Evolutionary conservation across 2,113 vertebrate species (phyloP).

Genomic region (Siphamia tubifer): DNA sequence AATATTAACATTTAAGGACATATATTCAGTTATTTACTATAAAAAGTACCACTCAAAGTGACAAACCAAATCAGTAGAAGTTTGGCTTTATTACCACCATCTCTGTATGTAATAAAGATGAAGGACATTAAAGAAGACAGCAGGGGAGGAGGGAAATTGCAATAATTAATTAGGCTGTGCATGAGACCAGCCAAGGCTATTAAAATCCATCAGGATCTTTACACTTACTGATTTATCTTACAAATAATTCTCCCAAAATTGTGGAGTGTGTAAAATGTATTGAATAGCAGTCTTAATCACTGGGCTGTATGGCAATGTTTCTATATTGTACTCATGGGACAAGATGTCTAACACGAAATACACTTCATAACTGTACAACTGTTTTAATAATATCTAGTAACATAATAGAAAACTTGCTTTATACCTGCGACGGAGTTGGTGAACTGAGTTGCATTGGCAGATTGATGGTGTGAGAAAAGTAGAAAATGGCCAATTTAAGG

Average conservation of each 20-base stretch:
- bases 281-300: not conserved
- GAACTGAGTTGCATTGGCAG: slow-evolving; percentile 43
- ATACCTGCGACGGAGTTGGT: slow-evolving; percentile 16
- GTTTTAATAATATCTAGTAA: slow-evolving; percentile 1
- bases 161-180: slow-evolving; percentile 54
- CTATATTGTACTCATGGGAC: not conserved
- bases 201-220: slow-evolving; percentile 49
- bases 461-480: slow-evolving; percentile 66
- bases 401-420: slow-evolving; percentile 10
- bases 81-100: slow-evolving; percentile 27
- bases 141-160: slow-evolving; percentile 24
- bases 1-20: too few relatives aligned
- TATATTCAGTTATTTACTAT: too few relatives aligned
- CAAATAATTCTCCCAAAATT: slow-evolving; percentile 12
- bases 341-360: not conserved
- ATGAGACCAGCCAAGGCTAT: slow-evolving; percentile 50
- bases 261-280: not conserved
- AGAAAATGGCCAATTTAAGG: slow-evolving; percentile 78
- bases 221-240: slow-evolving; percentile 27
- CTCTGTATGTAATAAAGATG: slow-evolving; percentile 33
- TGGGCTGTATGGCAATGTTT: not conserved
- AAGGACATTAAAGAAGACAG: slow-evolving; percentile 40
- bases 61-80: not conserved
- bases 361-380: not conserved
- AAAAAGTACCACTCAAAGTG: not conserved